A percentile compares a stretch with the other conserved stretches of the same genome.
phyloP scores from a whole-genome alignment of 2,888 invertebrate species.

The Syritta pipiens region DNA sequence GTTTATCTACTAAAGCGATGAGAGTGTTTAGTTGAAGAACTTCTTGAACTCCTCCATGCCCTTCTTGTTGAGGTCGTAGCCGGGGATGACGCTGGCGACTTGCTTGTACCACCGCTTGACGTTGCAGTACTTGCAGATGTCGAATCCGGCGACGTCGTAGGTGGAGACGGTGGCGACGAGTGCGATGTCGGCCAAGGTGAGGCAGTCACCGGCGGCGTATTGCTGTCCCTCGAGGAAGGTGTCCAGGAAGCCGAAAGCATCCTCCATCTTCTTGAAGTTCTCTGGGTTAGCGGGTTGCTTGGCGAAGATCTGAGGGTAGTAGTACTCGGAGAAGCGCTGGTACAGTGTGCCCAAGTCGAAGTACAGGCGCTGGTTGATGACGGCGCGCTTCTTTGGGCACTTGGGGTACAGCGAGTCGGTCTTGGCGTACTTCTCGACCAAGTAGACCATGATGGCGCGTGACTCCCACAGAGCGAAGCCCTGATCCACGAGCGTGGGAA shows the following conservation, averaged over 20 bases:
- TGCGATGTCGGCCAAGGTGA: slow-evolving; percentile 89
- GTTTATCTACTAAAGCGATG: no score
- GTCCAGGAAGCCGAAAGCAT: slow-evolving; percentile 85
- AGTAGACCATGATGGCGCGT: slow-evolving; percentile 89
- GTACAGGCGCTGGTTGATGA: slow-evolving; percentile 89
- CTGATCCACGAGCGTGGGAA: slow-evolving; percentile 91
- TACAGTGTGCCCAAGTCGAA: slow-evolving; percentile 90
- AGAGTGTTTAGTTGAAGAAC: no score
- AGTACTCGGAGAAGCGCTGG: slow-evolving; percentile 85
- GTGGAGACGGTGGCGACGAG: slow-evolving; percentile 85
- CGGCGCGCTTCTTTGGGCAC: slow-evolving; percentile 87
- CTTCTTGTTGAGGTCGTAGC: slow-evolving; percentile 82
- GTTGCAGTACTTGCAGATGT: slow-evolving; percentile 85
- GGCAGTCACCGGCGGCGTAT: slow-evolving; percentile 85
- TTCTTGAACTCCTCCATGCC: slow-evolving; percentile 82
- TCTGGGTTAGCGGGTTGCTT: slow-evolving; percentile 84
- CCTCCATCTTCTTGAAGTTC: slow-evolving; percentile 85
- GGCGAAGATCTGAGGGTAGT: slow-evolving; percentile 83
- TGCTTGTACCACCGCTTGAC: slow-evolving; percentile 83
- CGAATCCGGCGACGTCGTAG: slow-evolving; percentile 84
- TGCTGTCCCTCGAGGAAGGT: slow-evolving; percentile 85
- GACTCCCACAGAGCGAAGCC: slow-evolving; percentile 92
- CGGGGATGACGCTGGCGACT: slow-evolving; percentile 81
- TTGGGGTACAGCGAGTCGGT: slow-evolving; percentile 87
- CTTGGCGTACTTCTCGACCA: slow-evolving; percentile 89